phyloP scores from a whole-genome alignment of 2,888 invertebrate species.

The Mythimna pallens region DNA sequence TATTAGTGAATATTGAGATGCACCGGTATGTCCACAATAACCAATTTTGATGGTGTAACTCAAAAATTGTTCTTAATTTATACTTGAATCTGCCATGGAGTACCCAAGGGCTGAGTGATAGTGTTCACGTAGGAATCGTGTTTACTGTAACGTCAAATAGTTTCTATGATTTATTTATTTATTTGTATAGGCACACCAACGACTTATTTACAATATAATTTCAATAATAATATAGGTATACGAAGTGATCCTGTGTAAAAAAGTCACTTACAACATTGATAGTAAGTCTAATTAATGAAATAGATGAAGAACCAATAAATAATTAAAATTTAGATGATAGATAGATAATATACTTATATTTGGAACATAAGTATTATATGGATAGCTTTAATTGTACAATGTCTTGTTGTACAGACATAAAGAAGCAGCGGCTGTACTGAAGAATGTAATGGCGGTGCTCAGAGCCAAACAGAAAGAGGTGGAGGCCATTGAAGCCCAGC shows the following conservation, averaged over 20 bases:
- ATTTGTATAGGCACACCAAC: no score
- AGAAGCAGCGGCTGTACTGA: constrained; percentile 94
- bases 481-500: constrained; percentile 95
- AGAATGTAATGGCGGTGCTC: constrained; percentile 94
- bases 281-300: no score
- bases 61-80: no score
- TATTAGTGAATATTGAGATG: no score
- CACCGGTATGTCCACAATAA: background rate
- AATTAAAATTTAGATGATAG: no score
- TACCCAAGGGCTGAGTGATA: background rate
- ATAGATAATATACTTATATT: no score
- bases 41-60: background rate
- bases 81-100: no score
- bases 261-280: no score
- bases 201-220: no score
- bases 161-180: background rate
- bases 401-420: constrained; percentile 90
- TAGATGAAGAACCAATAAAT: no score
- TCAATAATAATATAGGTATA: no score
- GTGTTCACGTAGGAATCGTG: background rate
- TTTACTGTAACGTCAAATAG: background rate
- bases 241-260: no score
- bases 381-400: background rate
- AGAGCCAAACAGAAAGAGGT: constrained; percentile 95
- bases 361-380: background rate